Base-by-base conservation (phyloP, 2,888 invertebrate genomes). In the Temnothorax rugatulus region DNA sequence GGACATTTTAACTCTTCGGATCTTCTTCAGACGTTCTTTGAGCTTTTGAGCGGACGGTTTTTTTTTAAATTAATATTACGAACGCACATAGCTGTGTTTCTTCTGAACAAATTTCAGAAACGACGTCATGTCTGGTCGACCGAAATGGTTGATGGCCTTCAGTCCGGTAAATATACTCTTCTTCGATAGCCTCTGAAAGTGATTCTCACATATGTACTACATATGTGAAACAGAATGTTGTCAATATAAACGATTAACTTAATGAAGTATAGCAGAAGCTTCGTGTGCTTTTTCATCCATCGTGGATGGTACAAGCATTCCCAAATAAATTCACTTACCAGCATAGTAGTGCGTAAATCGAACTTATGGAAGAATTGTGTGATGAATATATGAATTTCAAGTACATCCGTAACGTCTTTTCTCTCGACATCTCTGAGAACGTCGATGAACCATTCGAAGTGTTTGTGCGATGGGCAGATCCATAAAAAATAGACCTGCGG, bases 331-430 rank as follows among this genome's bases (percentile, higher is more conserved):
- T 41, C 18, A 82, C 97, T 96, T 94, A 99, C 99, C 96, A 99
- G 96, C 99, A 99, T 99, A 0, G 99, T 99, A 50, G 99, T 99
- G 91, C 99, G 96, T 89, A 99, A 96, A 95, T 99, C 99, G 93
- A 99, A 99, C 95, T 99, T 99, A 95, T 99, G 99, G 96, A 99
- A 99, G 96, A 99, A 99, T 95, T 99, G 99, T 15, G 99, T 99
- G 92, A 99, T 99, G 95, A 99, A 99, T 93, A 99, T 99, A 94
- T 99, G 99, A 93, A 99, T 99, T 95, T 99, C 99, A 63, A 99
- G 96, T 4, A 99, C 99, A 94, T 98, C 98, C 64, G 99, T 99
- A 79, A 98, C 98, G 95, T 99, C 99, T 93, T 99, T 98, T 91
- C 97, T 97, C 93, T 99, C 99, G 1, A 99, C 99, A 93, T 99